Percentiles rank a stretch among this genome's conserved stretches.
phyloP scores from a whole-genome alignment of 2,888 invertebrate species.

The Adelphocoris suturalis region DNA sequence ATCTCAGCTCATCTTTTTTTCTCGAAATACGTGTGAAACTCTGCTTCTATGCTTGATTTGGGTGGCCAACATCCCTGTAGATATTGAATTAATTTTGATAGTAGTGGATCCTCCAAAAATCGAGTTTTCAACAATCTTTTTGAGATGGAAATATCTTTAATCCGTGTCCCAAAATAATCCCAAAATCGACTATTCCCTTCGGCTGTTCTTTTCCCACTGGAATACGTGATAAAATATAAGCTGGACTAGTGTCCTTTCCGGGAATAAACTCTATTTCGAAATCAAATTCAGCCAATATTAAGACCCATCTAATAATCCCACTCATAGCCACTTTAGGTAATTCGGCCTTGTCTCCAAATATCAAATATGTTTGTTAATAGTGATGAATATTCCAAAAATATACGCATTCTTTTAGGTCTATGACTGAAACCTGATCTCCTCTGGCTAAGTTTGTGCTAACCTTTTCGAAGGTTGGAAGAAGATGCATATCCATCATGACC shows the following conservation, averaged over 20 bases:
- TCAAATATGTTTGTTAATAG: background rate
- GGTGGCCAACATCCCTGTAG: background rate
- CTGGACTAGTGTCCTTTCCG: background rate
- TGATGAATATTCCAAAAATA: background rate
- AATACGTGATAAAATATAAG: conserved; percentile 1
- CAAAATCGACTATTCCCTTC: conserved; percentile 1
- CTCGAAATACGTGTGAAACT: background rate
- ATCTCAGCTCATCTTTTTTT: background rate
- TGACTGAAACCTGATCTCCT: too few relatives aligned
- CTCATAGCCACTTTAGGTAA: conserved; percentile 10
- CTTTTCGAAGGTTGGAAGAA: too few relatives aligned
- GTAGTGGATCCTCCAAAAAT: background rate
- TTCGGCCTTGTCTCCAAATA: conserved; percentile 28
- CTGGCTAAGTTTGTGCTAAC: too few relatives aligned
- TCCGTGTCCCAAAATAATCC: background rate
- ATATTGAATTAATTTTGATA: background rate
- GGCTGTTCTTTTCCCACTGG: background rate
- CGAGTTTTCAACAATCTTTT: background rate
- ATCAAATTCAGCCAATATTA: conserved; percentile 32
- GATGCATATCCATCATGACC: too few relatives aligned
- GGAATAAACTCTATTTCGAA: conserved; percentile 24
- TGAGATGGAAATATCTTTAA: background rate
- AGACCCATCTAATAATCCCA: background rate
- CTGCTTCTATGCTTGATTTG: background rate
- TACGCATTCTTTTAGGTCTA: background rate